Conservation (phyloP, 1,140 invertebrate genomes). For the Steinernema feltiae region DNA sequence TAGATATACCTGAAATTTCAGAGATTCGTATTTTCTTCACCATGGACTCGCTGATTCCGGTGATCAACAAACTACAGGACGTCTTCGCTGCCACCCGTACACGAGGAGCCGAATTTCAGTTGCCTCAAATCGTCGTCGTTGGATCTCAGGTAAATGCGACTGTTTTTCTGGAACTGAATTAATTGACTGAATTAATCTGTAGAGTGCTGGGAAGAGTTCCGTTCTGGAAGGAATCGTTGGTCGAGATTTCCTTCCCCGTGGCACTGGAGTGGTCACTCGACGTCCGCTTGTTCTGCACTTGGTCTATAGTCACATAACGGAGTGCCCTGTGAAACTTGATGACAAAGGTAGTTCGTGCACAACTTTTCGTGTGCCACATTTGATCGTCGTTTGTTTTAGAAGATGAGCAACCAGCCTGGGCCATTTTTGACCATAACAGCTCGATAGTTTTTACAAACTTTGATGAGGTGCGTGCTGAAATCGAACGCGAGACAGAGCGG, state of each 20-base stretch:
- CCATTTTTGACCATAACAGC: conserved; percentile 85
- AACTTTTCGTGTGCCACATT: background rate
- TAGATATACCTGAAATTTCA: too few species aligned
- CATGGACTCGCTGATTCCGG: conserved; percentile 97
- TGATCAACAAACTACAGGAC: conserved; percentile 99
- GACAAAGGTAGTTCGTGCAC: conserved; percentile 18
- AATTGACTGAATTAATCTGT: conserved; percentile 9
- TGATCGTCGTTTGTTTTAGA: background rate
- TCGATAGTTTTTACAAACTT: conserved; percentile 85
- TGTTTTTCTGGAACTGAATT: too few species aligned
- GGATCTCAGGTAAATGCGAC: conserved; percentile 95
- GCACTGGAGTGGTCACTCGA: conserved; percentile 91
- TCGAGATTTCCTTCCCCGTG: conserved; percentile 92
- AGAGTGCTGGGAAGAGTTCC: conserved; percentile 99
- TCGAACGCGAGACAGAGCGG: conserved; percentile 81
- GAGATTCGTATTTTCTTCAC: conserved; percentile 10
- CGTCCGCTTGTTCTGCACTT: conserved; percentile 87
- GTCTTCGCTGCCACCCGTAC: conserved; percentile 95
- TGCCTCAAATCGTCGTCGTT: conserved; percentile 97
- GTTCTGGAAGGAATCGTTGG: conserved; percentile 98
- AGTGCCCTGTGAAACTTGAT: conserved; percentile 12
- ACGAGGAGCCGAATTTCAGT: conserved; percentile 82
- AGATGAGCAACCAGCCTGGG: conserved; percentile 66
- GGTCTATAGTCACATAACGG: conserved; percentile 73
- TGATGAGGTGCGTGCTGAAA: conserved; percentile 81